These are phyloP conservation scores for Goniozus legneri DNA, from an alignment of 1,140 invertebrate species.

Conservation along the genomic window DNA sequence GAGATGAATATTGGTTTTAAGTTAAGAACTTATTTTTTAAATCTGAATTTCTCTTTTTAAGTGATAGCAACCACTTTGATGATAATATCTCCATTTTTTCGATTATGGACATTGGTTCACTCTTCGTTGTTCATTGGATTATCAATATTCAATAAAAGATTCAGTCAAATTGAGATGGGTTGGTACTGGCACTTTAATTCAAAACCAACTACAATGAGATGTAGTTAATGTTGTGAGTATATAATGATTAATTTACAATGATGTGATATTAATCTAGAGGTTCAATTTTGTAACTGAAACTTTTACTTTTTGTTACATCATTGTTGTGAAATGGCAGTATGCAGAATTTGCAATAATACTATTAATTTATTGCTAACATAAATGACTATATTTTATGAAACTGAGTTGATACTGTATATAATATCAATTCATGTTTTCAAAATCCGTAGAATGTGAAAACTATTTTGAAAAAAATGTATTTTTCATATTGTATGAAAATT, in stretches of 20 bases:
- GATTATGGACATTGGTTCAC: conserved; percentile 52
- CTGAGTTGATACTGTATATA: too few species aligned
- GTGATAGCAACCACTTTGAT: conserved; percentile 47
- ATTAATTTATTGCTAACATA: too few species aligned
- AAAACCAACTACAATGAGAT: conserved; percentile 13
- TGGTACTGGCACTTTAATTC: conserved; percentile 49
- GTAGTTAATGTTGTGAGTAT: too few species aligned
- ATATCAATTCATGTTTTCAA: background rate
- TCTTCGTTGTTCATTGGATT: conserved; percentile 51
- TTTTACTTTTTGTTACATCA: too few species aligned
- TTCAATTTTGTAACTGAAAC: too few species aligned
- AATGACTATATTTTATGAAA: too few species aligned
- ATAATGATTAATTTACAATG: too few species aligned
- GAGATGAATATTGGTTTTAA: background rate
- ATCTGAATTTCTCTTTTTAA: conserved; percentile 28
- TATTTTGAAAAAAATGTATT: too few species aligned
- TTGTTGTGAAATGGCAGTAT: too few species aligned
- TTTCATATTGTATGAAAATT: background rate
- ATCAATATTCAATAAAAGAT: conserved; percentile 54
- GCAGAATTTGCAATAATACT: too few species aligned
- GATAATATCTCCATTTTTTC: conserved; percentile 48
- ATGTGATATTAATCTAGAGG: too few species aligned
- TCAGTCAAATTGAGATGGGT: conserved; percentile 57
- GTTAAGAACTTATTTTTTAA: background rate
- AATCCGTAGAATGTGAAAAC: background rate